Percentiles rank a stretch among this genome's conserved stretches.
phyloP scores from a whole-genome alignment of 2,797 vertebrate genomes.

The Chelonia mydas region DNA sequence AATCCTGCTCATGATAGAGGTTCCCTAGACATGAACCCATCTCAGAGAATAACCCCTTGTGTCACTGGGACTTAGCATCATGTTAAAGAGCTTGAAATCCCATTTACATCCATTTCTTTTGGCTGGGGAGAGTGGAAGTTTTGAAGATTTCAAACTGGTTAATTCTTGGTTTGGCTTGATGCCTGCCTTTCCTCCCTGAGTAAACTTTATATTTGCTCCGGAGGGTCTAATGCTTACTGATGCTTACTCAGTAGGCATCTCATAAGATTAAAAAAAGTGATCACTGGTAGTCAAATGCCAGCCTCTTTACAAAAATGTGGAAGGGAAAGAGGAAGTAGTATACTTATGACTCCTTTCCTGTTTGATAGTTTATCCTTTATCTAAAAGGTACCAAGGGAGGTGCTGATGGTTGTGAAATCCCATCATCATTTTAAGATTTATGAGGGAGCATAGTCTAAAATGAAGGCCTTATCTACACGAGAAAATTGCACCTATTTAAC shows the following conservation, averaged over 20 bases:
- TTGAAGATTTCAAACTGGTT: neutral
- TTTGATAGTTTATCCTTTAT: neutral
- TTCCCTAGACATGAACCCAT: neutral
- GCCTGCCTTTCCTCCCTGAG: neutral
- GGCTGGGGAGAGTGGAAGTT: neutral
- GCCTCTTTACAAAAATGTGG: neutral
- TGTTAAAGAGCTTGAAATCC: neutral
- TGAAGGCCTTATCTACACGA: neutral
- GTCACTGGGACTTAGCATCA: neutral
- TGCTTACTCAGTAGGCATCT: too few species aligned
- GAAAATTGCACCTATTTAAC: neutral
- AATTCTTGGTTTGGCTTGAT: neutral
- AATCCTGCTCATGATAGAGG: neutral
- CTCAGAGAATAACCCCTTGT: neutral
- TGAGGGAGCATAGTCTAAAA: neutral
- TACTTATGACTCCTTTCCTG: neutral
- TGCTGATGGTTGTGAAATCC: neutral
- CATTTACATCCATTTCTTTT: neutral
- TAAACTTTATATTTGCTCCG: neutral
- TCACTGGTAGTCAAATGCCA: neutral
- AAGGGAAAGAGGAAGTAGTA: neutral
- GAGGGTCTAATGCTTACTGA: neutral
- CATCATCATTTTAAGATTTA: neutral
- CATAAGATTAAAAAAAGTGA: neutral
- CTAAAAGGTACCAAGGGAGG: neutral